A percentile compares a stretch with the other conserved stretches of the same genome.
These are phyloP conservation scores for Podarcis cretensis DNA, from an alignment of 2,113 vertebrate genomes.

Conservation along the genomic window DNA sequence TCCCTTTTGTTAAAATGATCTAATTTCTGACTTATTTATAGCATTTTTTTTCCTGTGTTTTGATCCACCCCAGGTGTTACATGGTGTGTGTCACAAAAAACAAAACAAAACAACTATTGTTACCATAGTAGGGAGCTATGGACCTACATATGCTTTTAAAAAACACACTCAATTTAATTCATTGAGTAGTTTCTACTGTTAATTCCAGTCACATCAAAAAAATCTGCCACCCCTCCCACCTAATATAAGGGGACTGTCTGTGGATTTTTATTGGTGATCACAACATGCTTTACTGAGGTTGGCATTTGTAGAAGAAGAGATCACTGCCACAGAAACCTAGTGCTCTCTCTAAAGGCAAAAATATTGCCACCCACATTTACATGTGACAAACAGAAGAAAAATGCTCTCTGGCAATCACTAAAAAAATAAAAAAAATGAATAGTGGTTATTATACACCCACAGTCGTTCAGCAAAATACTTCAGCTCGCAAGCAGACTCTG, in stretches of 20 bases:
- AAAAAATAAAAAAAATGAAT: neutral
- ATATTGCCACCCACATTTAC: fast-evolving
- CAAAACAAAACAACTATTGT: too few relatives aligned
- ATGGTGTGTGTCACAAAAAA: too few relatives aligned
- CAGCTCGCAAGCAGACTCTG: neutral
- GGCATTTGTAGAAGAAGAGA: neutral
- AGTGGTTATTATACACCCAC: fast-evolving
- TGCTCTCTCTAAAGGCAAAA: neutral
- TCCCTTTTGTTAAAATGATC: too few relatives aligned
- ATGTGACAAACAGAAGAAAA: constrained; percentile 8
- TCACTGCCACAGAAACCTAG: neutral
- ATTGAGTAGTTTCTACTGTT: neutral
- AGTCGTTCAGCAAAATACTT: neutral
- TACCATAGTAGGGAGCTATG: too few relatives aligned
- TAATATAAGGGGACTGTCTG: constrained; percentile 7
- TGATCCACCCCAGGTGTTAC: too few relatives aligned
- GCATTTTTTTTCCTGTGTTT: too few relatives aligned
- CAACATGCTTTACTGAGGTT: neutral
- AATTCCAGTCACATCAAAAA: neutral
- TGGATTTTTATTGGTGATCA: neutral
- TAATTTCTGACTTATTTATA: too few relatives aligned
- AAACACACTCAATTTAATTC: too few relatives aligned
- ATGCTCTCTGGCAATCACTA: neutral
- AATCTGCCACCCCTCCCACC: neutral
- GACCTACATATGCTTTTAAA: too few relatives aligned